Base-by-base conservation (phyloP, 2,888 invertebrate species). In the Oxyteleia sp. region DNA sequence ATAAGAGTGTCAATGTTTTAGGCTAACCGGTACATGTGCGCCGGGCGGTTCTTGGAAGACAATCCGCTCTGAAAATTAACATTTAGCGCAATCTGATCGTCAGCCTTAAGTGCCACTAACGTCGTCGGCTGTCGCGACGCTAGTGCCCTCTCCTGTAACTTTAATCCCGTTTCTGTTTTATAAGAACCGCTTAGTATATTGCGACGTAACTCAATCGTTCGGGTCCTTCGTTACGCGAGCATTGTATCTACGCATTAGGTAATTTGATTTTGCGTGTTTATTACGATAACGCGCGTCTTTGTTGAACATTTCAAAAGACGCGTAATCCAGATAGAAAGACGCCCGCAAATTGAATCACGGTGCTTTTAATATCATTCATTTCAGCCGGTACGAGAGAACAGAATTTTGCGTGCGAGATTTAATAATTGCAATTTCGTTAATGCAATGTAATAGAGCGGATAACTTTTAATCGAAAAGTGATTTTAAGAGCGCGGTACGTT, bases 1-100 rank as follows among this genome's bases (percentile, higher is more conserved):
- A 71, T 32, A 72, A 61, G 63, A 29, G n/a, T 66, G 51, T 80
- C 51, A 45, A 20, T 72, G 72, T 80, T 49, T 64, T 80, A 72
- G 53, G 43, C 43, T 71, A 79, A 79, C 47, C 53, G 47, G 43
- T 57, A 64, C 20, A 20, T 23, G 47, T 69, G 45, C 38, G 53
- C 57, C 18, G 66, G 51, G 80, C 68, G 80, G 72, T 80, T 80
- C 80, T 80, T 80, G 41, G 59, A 68, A 74, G 68, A 80, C 80
- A 71, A 79, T 79, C 79, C 29, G 55, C 45, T 66, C 26, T 55
- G 43, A 53, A 18, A 64, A 64, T 57, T 64, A 55, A 55, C 23
- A 45, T 26, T 47, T 71, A 43, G 29, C 8, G 45, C 55, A 51
- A 76, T 55, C 41, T 47, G 23, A 79, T 76, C 53, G 59, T 71